Percentiles rank a stretch among this genome's conserved stretches.
phyloP scores from a whole-genome alignment of 2,797 vertebrate species.

The Fistularia tabacaria region DNA sequence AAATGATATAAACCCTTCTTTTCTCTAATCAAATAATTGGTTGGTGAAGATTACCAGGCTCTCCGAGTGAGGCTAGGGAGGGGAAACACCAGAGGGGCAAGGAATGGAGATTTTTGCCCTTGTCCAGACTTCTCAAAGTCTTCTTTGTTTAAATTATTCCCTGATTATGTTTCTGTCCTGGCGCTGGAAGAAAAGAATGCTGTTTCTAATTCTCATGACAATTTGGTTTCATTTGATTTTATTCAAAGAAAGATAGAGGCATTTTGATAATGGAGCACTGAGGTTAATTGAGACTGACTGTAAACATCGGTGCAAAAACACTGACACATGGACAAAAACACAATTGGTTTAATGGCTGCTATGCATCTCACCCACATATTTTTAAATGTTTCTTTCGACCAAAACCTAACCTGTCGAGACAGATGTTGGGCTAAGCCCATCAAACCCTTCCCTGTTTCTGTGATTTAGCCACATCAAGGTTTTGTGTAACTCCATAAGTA shows the following conservation, averaged over 20 bases:
- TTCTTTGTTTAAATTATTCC: constrained; percentile 40
- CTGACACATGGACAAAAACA: background rate
- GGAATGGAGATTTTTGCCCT: constrained; percentile 54
- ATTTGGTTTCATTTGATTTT: constrained; percentile 34
- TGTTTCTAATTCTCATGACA: constrained; percentile 8
- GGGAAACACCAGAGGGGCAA: constrained; percentile 44
- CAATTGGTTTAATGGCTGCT: background rate
- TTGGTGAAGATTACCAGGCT: constrained; percentile 64
- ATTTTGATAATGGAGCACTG: constrained; percentile 26
- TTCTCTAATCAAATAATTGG: constrained; percentile 79
- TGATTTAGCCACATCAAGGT: no score
- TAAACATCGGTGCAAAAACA: constrained; percentile 22
- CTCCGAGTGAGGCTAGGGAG: constrained; percentile 49
- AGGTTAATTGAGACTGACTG: constrained; percentile 44
- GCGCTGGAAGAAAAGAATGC: constrained; percentile 22
- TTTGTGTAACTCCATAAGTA: no score
- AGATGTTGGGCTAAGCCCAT: no score
- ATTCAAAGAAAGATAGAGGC: constrained; percentile 17
- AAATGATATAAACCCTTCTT: constrained; percentile 67
- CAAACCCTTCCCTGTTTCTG: no score
- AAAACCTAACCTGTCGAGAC: no score
- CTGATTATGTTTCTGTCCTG: constrained; percentile 20
- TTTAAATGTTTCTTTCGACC: no score
- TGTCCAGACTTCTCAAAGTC: constrained; percentile 59
- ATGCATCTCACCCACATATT: no score